Conservation (phyloP, 2,113 vertebrate genomes). For the Corapipo altera region DNA sequence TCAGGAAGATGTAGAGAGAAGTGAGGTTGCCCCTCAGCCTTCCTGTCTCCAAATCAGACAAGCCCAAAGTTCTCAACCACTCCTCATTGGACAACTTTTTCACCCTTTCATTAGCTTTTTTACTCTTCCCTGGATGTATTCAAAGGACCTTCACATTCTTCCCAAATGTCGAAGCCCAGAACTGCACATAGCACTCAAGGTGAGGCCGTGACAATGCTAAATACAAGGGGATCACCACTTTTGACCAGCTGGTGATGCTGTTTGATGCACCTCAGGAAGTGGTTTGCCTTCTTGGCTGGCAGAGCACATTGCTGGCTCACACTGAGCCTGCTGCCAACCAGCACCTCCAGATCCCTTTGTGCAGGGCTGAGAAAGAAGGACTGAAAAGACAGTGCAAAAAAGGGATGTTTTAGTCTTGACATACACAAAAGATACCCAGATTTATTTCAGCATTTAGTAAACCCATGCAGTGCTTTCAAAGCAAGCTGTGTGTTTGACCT, state of each 20-base stretch:
- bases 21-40: background rate
- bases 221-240: background rate
- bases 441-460: background rate
- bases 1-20: background rate
- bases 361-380: background rate
- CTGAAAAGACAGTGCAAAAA: background rate
- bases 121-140: background rate
- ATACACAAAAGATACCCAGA: background rate
- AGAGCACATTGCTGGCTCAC: background rate
- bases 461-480: background rate
- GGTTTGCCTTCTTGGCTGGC: background rate
- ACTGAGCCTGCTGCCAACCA: background rate
- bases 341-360: background rate
- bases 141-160: background rate
- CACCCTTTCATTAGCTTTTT: background rate
- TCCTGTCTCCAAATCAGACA: background rate
- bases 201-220: background rate
- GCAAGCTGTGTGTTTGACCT: background rate
- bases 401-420: background rate
- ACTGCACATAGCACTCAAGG: background rate
- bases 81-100: background rate
- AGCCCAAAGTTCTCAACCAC: background rate
- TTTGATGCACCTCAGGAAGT: background rate
- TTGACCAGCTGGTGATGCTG: background rate
- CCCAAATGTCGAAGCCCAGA: background rate